Percentiles rank a stretch among this genome's conserved stretches.
These are phyloP conservation scores for Chloroceryle inda DNA, from an alignment of 2,797 vertebrate species.

Conservation along the genomic window DNA sequence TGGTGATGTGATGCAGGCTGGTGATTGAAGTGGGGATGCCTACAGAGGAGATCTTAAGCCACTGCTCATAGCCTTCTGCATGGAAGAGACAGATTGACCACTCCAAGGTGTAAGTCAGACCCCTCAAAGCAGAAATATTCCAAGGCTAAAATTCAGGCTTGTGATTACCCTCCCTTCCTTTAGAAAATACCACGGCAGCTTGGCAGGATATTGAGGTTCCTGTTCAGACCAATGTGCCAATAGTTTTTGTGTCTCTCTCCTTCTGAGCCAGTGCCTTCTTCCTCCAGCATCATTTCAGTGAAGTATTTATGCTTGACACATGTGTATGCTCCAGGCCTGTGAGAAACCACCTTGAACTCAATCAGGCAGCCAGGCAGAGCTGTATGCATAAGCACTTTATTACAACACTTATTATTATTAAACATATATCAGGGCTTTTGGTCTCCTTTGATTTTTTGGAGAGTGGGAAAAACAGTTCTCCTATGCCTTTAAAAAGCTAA, in stretches of 20 bases:
- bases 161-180: not conserved
- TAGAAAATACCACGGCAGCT: not conserved
- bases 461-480: not conserved
- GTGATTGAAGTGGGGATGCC: accelerated
- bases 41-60: not conserved
- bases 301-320: not conserved
- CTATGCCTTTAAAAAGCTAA: not conserved
- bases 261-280: not conserved
- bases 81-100: not conserved
- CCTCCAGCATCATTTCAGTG: not conserved
- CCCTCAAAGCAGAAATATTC: not conserved
- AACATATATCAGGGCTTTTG: not conserved
- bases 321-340: accelerated
- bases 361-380: not conserved
- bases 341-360: not conserved
- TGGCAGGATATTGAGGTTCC: not conserved
- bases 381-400: not conserved
- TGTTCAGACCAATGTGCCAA: not conserved
- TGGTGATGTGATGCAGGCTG: not conserved
- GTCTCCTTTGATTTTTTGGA: not conserved
- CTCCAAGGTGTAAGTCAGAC: not conserved
- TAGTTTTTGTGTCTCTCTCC: not conserved
- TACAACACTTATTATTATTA: not conserved
- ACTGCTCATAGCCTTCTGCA: not conserved
- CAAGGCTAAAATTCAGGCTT: not conserved